These are phyloP conservation scores for Gymnobelideus leadbeateri DNA, from an alignment of 2,113 vertebrate species.

Conservation along the genomic window DNA sequence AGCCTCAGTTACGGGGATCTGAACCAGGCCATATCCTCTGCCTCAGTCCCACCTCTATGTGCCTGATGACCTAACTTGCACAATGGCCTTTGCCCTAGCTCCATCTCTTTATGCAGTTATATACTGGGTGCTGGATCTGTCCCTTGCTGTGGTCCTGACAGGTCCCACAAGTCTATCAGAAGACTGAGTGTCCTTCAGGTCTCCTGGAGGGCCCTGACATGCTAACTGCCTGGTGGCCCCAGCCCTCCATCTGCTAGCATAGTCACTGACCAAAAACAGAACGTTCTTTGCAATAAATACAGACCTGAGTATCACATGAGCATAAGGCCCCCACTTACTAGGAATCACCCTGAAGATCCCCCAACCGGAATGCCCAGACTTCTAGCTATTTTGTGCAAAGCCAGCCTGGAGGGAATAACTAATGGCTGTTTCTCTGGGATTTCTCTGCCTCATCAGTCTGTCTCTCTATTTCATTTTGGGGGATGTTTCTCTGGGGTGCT, in stretches of 20 bases:
- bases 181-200: not conserved
- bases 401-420: not conserved
- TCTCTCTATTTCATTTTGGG: not conserved
- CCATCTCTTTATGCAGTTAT: not conserved
- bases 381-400: not conserved
- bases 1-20: not conserved
- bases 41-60: not conserved
- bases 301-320: not conserved
- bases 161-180: not conserved
- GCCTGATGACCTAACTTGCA: not conserved
- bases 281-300: not conserved
- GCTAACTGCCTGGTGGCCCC: not conserved
- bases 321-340: not conserved
- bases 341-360: not conserved
- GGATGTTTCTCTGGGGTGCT: not conserved
- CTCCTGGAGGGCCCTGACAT: not conserved
- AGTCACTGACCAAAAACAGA: not conserved
- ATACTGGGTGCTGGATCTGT: not conserved
- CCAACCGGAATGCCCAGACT: not conserved
- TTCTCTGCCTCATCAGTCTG: not conserved
- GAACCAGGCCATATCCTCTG: not conserved
- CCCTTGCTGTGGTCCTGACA: not conserved
- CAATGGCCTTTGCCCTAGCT: not conserved
- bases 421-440: not conserved
- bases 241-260: not conserved